Evolutionary conservation across 2,113 vertebrate genomes (phyloP).

Genomic region (Carollia perspicillata): DNA sequence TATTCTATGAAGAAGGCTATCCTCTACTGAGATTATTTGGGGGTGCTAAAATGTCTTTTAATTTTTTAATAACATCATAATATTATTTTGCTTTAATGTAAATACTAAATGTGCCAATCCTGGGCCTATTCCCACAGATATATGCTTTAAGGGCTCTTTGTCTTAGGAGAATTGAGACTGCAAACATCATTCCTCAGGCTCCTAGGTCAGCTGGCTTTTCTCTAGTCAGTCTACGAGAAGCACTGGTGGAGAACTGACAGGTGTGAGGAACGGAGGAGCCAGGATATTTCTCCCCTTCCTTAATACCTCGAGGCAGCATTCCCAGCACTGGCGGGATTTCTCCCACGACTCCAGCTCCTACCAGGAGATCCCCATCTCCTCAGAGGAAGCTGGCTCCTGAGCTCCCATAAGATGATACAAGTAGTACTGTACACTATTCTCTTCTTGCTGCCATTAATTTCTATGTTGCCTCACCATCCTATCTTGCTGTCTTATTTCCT

Average conservation of each 20-base stretch:
- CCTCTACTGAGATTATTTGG: neutral
- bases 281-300: neutral
- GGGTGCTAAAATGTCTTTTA: neutral
- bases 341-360: neutral
- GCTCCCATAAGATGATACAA: neutral
- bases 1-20: neutral
- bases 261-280: neutral
- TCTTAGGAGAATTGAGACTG: neutral
- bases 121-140: neutral
- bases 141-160: neutral
- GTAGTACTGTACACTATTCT: neutral
- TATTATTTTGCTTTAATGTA: conserved; percentile 30
- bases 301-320: neutral
- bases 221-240: neutral
- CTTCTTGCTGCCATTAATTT: neutral
- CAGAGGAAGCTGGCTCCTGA: neutral
- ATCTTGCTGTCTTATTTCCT: neutral
- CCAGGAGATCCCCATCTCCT: neutral
- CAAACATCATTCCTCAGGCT: neutral
- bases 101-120: neutral
- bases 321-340: neutral
- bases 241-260: neutral
- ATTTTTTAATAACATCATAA: neutral
- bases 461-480: neutral
- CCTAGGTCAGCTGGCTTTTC: neutral